These are phyloP conservation scores for Sceloporus tristichus DNA, from an alignment of 2,113 vertebrate genomes.

Conservation along the genomic window DNA sequence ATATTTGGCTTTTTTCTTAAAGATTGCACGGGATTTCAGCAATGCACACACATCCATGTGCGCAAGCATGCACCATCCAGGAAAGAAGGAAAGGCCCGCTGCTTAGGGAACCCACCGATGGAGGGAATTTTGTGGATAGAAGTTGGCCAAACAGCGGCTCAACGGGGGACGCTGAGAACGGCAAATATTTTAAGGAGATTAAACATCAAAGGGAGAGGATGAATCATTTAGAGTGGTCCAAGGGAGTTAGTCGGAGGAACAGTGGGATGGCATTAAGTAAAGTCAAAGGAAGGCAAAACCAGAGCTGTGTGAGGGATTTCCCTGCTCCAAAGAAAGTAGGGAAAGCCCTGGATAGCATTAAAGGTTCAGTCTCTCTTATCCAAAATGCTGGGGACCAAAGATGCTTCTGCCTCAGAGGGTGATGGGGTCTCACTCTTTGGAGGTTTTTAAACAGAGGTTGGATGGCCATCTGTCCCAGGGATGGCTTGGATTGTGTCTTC, in stretches of 20 bases:
- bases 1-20: background rate
- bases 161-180: slow-evolving; percentile 22
- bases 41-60: background rate
- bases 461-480: too few relatives aligned
- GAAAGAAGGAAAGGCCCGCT: slow-evolving; percentile 12
- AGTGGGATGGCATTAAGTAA: slow-evolving; percentile 29
- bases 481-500: too few relatives aligned
- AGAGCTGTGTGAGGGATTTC: slow-evolving; percentile 9
- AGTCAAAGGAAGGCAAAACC: slow-evolving; percentile 15
- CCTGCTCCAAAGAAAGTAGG: background rate
- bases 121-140: background rate
- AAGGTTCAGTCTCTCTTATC: too few relatives aligned
- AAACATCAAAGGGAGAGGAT: background rate
- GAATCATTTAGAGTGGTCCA: slow-evolving; percentile 14
- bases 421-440: too few relatives aligned
- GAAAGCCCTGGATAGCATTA: background rate
- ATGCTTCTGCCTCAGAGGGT: too few relatives aligned
- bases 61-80: background rate
- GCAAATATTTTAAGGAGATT: slow-evolving; percentile 43
- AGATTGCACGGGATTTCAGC: background rate
- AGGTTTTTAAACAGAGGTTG: too few relatives aligned
- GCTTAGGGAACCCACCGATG: slow-evolving; percentile 13
- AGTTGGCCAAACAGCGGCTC: background rate
- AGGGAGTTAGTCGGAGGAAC: slow-evolving; percentile 12
- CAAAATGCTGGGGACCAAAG: too few relatives aligned